Base-by-base conservation (phyloP, 2,888 invertebrate species). In the Pilophorus perplexus region DNA sequence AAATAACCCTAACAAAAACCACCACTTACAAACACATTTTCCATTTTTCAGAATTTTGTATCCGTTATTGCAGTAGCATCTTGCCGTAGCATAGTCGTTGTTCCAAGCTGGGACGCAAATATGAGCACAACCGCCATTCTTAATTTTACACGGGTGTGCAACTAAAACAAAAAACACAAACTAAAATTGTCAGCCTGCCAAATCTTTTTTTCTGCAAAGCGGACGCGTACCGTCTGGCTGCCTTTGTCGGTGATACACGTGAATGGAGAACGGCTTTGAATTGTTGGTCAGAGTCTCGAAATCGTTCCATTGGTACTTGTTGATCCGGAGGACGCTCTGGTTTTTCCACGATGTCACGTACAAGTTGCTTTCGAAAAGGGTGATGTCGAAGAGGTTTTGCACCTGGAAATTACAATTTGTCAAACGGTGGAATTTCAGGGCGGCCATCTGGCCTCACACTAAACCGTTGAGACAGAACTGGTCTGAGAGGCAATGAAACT, bases 1-100 rank as follows among this genome's bases (percentile, higher is more conserved):
- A n/a, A n/a, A n/a, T n/a, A n/a, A n/a, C n/a, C n/a, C n/a, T 33
- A 10, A 8, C 33, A 33, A 33, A 25, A 62, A 23, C 27, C n/a
- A 14, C 16, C 12, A 79, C 83, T 79, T 74, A 84, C 84, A 79
- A 68, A 80, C 77, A 77, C 90, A 90, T 75, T 82, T 82, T 48
- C 80, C 81, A 72, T 77, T 80, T 16, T 82, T 80, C 64, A 79
- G 77, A 55, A 84, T 79, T 71, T 81, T 81, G 79, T 83, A 89
- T 1, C 91, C 91, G 72, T 87, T 84, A 38, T 83, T 81, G 75
- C 91, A 91, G 57, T 85, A 74, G 78, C 91, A 92, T 73, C 82
- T 82, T 70, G 84, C 84, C 71, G 81, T 75, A 1, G 83, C 81
- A 67, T 79, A 79, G n/a, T 76, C 74, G 50, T 74, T 74, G 67